Evolutionary conservation across 2,113 vertebrate species (phyloP), one percentile per base, ranked within the genome.

Genomic region (Eptesicus fuscus): DNA sequence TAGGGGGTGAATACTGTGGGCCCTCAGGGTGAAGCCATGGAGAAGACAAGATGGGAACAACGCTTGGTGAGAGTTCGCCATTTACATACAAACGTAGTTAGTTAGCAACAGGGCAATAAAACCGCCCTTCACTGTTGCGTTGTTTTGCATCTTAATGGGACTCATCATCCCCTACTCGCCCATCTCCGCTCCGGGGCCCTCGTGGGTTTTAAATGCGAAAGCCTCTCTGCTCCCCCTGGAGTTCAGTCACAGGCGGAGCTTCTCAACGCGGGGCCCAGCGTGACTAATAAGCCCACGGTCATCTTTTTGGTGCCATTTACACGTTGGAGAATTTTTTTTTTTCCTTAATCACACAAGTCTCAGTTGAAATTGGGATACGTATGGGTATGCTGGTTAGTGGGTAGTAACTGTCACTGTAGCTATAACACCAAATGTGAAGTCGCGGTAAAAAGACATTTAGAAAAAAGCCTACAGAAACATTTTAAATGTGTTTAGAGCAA

Each of bases 1-100:
- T 37, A 37, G 17, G 16, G n/a, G 22, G 4, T 20, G 4, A 37
- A 0, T 28, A 3, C 3, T 7, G 3, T 0, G 2, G 3, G 8
- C 7, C 3, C 14, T 32, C 2, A 13, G 18, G 1, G 7, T 44
- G 44, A 18, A n/a, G 9, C 32, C 3, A 7, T 37, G 14, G 1
- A 85, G 8, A 25, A 44, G 59, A 9, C 28, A 10, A 7, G 22
- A 11, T 37, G 37, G 8, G 1, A 67, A 92, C 3, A 5, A 9
- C 9, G 30, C 9, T n/a, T 7, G 11, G 13, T 44, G 22, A 49
- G 9, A 56, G 23, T 1, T 18, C 4, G 30, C 18, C 22, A 23
- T 69, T 47, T 4, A 56, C 12, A 11, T 82, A 42, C 20, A 63
- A 40, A 63, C 51, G 2, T 22, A 59, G 4, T 63, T 63, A 37